Conservation (phyloP, 2,888 invertebrate genomes). For the Rotaria sp. region DNA sequence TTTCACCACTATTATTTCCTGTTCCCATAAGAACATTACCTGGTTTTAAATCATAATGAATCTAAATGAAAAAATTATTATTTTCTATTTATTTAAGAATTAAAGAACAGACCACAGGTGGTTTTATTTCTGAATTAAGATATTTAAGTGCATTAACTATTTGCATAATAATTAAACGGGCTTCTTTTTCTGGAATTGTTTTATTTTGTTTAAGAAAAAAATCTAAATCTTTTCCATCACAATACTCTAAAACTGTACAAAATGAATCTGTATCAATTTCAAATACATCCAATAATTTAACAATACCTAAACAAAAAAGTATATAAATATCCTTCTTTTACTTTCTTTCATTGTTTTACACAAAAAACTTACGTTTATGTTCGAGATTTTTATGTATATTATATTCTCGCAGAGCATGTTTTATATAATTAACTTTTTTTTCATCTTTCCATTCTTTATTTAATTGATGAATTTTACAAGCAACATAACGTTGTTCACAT, state of each 20-base stretch:
- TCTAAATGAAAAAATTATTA: slow-evolving; percentile 51
- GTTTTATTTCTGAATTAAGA: slow-evolving; percentile 92
- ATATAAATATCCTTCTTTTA: no score
- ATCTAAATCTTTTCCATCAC: slow-evolving; percentile 99
- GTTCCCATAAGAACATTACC: slow-evolving; percentile 93
- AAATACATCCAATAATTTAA: slow-evolving; percentile 96
- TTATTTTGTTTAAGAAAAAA: slow-evolving; percentile 93
- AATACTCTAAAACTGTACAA: slow-evolving; percentile 99
- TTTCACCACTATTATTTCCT: slow-evolving; percentile 95
- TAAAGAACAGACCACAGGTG: slow-evolving; percentile 91
- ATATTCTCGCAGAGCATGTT: slow-evolving; percentile 98
- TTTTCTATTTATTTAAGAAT: background rate
- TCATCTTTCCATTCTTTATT: slow-evolving; percentile 99
- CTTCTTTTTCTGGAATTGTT: slow-evolving; percentile 96
- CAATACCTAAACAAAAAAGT: slow-evolving; percentile 73
- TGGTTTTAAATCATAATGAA: slow-evolving; percentile 98
- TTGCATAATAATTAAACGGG: slow-evolving; percentile 97
- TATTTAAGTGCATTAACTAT: slow-evolving; percentile 97
- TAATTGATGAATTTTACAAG: slow-evolving; percentile 98
- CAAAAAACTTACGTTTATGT: slow-evolving; percentile 68
- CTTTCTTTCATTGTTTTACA: no score
- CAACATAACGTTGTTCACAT: slow-evolving; percentile 96
- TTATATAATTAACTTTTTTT: slow-evolving; percentile 99
- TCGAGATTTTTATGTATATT: slow-evolving; percentile 98
- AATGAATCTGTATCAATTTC: slow-evolving; percentile 99